Percentiles rank a stretch among this genome's conserved stretches.
Evolutionary conservation across 2,797 vertebrate genomes (phyloP).

Genomic region (Brotula barbata): DNA sequence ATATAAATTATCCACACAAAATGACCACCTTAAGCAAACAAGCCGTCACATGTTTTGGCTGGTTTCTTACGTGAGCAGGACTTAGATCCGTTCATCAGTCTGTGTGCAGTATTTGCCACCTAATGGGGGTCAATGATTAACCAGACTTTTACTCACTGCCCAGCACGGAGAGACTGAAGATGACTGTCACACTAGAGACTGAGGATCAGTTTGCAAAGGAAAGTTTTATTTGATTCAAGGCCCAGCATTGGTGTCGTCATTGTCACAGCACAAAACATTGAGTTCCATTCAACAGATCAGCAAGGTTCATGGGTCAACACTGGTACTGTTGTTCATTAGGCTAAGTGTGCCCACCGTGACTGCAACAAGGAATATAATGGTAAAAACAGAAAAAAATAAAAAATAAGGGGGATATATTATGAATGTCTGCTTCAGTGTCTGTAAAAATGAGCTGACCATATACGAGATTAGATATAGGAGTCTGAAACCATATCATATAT

Average conservation of each 20-base stretch:
- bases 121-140: constrained; percentile 71
- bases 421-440: too few species aligned
- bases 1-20: constrained; percentile 8
- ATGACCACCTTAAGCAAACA: constrained; percentile 33
- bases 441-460: too few species aligned
- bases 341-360: constrained; percentile 50
- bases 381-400: too few species aligned
- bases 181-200: constrained; percentile 38
- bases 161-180: constrained; percentile 21
- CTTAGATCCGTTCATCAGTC: constrained; percentile 16
- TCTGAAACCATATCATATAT: too few species aligned
- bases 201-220: constrained; percentile 7
- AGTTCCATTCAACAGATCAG: neutral
- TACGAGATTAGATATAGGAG: too few species aligned
- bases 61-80: constrained; percentile 12
- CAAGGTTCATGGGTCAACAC: constrained; percentile 45
- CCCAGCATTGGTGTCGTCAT: too few species aligned
- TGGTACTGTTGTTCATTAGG: constrained; percentile 32
- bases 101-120: constrained; percentile 38
- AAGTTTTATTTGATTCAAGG: constrained; percentile 32
- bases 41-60: constrained; percentile 1
- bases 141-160: constrained; percentile 25
- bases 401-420: too few species aligned
- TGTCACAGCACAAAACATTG: too few species aligned
- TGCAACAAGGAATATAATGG: too few species aligned